A percentile compares a stretch with the other conserved stretches of the same genome.
phyloP scores from a whole-genome alignment of 2,888 invertebrate species.

The Mantis religiosa region DNA sequence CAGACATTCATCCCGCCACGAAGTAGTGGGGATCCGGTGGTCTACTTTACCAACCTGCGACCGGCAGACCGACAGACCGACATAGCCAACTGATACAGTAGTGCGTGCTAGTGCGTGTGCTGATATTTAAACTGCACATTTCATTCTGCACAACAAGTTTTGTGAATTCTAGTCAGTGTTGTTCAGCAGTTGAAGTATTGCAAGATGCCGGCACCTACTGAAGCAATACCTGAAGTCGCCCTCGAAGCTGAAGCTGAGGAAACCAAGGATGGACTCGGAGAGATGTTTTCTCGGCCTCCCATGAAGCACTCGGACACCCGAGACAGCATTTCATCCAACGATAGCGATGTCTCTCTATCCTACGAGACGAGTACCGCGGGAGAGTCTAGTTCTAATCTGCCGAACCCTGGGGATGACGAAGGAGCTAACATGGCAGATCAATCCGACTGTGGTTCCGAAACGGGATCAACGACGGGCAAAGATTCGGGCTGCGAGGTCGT shows the following conservation, averaged over 20 bases:
- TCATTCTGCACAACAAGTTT: neutral
- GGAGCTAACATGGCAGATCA: slow-evolving; percentile 58
- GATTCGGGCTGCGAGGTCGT: slow-evolving; percentile 45
- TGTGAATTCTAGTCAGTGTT: neutral
- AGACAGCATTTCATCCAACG: slow-evolving; percentile 59
- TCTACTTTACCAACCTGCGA: slow-evolving; percentile 1
- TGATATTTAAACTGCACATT: neutral
- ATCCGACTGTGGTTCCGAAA: slow-evolving; percentile 62
- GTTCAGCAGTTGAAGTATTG: neutral
- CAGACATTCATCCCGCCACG: neutral
- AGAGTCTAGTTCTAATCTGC: slow-evolving; percentile 30
- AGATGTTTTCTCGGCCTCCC: slow-evolving; percentile 44
- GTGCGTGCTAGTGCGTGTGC: neutral
- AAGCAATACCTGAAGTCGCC: neutral
- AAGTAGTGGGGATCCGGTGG: slow-evolving; percentile 1
- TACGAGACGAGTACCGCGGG: slow-evolving; percentile 46
- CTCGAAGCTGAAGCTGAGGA: neutral
- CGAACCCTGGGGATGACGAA: slow-evolving; percentile 50
- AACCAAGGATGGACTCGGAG: slow-evolving; percentile 37
- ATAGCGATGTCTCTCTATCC: slow-evolving; percentile 56
- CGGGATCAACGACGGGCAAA: slow-evolving; percentile 60
- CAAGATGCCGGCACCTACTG: slow-evolving; percentile 8
- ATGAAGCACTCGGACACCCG: slow-evolving; percentile 54
- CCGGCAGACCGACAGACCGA: neutral
- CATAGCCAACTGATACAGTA: neutral